These are phyloP conservation scores for Enteromius viviparus DNA, from an alignment of 2,797 vertebrate species.

Conservation along the genomic window DNA sequence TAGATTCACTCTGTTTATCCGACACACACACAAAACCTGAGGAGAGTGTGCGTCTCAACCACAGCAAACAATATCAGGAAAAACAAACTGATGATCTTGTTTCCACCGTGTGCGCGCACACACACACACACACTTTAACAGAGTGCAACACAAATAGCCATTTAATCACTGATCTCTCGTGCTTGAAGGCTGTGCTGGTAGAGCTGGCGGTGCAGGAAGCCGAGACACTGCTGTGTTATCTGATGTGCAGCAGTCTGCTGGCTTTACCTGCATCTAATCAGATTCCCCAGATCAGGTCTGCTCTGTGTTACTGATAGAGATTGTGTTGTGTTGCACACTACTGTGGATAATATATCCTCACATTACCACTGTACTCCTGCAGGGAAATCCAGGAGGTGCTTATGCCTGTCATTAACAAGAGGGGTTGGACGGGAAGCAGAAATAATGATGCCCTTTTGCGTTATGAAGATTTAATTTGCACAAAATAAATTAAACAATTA, in stretches of 20 bases:
- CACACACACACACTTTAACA: background rate
- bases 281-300: slow-evolving; percentile 5
- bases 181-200: slow-evolving; percentile 11
- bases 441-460: background rate
- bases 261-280: slow-evolving; percentile 25
- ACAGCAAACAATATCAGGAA: slow-evolving; percentile 14
- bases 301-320: background rate
- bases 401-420: background rate
- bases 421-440: background rate
- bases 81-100: slow-evolving; percentile 14
- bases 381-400: background rate
- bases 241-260: slow-evolving; percentile 5
- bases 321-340: background rate
- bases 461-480: no score
- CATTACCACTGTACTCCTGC: background rate
- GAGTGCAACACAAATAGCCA: slow-evolving; percentile 16
- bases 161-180: slow-evolving; percentile 26
- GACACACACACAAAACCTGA: background rate
- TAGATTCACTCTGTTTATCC: background rate
- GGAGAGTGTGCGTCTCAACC: background rate
- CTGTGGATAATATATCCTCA: background rate
- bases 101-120: background rate
- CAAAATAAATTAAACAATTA: no score
- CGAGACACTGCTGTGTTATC: slow-evolving; percentile 13
- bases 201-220: slow-evolving; percentile 8